phyloP scores from a whole-genome alignment of 2,797 vertebrate species.

The Myotis findleyi region DNA sequence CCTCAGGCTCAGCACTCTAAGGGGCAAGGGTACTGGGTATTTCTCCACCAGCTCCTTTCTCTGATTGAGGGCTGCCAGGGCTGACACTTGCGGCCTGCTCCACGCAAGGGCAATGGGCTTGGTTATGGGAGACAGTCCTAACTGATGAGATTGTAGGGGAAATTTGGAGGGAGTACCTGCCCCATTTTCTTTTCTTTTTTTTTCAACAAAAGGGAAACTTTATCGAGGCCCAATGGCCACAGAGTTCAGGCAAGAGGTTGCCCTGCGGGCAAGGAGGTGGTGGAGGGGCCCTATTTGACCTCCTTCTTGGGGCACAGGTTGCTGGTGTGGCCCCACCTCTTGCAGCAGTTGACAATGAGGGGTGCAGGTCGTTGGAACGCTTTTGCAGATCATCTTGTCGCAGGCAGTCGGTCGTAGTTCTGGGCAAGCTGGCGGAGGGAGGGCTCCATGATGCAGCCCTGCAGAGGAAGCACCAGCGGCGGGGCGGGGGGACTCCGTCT shows the following conservation, averaged over 20 bases:
- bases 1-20: neutral
- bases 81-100: no score
- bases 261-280: neutral
- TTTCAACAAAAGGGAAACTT: neutral
- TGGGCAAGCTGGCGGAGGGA: neutral
- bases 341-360: neutral
- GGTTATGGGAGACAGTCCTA: neutral
- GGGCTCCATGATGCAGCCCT: neutral
- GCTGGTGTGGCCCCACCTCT: neutral
- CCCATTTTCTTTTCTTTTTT: neutral
- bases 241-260: neutral
- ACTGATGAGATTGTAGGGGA: neutral
- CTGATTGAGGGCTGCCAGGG: neutral
- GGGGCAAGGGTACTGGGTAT: fast-evolving
- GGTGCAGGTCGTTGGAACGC: neutral
- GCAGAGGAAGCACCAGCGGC: neutral
- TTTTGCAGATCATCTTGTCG: neutral
- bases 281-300: neutral
- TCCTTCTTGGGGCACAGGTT: neutral
- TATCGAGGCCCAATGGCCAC: neutral
- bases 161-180: neutral
- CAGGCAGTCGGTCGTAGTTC: neutral
- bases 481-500: neutral
- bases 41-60: neutral
- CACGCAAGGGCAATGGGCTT: neutral